Conservation (phyloP, 2,113 vertebrate species). For the Aramus guarauna region DNA sequence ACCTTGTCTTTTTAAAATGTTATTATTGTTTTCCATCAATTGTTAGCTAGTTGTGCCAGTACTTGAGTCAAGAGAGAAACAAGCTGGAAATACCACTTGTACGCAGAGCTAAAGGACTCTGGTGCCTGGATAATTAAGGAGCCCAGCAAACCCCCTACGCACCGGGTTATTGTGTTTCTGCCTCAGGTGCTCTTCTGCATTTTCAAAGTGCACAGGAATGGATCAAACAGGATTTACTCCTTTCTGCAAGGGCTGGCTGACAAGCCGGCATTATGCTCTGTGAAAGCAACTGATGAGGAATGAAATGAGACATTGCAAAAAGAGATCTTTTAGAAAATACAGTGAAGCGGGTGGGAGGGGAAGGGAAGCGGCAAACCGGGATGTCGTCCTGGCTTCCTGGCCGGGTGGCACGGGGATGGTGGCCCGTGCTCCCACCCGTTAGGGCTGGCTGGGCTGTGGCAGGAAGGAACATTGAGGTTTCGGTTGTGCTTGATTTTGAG, state of each 20-base stretch:
- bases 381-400: accelerated
- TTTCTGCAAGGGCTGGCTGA: not conserved
- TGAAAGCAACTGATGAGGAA: not conserved
- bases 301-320: not conserved
- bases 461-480: accelerated
- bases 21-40: not conserved
- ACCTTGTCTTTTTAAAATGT: not conserved
- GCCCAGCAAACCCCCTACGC: not conserved
- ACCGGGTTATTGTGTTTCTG: not conserved
- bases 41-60: not conserved
- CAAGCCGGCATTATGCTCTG: not conserved
- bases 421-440: accelerated
- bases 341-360: not conserved
- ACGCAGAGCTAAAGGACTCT: not conserved
- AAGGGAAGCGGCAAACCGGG: not conserved
- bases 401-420: accelerated
- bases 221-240: not conserved
- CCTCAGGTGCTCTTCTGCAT: not conserved
- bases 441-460: not conserved
- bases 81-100: not conserved
- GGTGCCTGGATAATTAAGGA: not conserved
- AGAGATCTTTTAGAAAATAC: not conserved
- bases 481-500: not conserved
- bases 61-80: not conserved
- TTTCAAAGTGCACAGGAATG: not conserved